These are phyloP conservation scores for Chrysemys picta DNA, from an alignment of 2,113 vertebrate species.

Conservation along the genomic window DNA sequence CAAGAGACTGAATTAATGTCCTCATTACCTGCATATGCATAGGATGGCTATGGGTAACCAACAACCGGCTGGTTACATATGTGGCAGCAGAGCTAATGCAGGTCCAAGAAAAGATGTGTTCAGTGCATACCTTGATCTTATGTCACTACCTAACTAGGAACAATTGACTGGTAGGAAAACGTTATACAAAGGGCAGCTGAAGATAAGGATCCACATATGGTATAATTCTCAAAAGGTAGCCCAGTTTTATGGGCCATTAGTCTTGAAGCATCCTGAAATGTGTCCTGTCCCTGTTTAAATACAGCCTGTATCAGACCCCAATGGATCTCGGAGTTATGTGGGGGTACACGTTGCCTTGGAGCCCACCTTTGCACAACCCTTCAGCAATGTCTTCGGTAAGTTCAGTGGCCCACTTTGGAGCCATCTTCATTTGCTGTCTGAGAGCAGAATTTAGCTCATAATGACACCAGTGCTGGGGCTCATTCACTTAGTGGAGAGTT, in stretches of 20 bases:
- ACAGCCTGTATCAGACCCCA: background rate
- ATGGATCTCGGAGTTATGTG: background rate
- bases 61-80: background rate
- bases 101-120: background rate
- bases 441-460: background rate
- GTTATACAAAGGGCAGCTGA: background rate
- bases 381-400: background rate
- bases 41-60: background rate
- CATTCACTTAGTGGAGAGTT: background rate
- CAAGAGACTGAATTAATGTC: background rate
- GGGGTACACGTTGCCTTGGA: background rate
- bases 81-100: background rate
- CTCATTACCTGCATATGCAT: background rate
- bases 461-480: background rate
- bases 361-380: background rate
- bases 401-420: background rate
- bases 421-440: background rate
- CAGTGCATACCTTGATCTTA: background rate
- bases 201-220: background rate
- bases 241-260: too few relatives aligned
- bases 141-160: background rate
- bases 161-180: background rate
- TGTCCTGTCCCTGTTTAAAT: background rate
- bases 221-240: background rate
- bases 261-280: background rate